phyloP scores from a whole-genome alignment of 2,888 invertebrate genomes.

The Archaeoteleia sp. region DNA sequence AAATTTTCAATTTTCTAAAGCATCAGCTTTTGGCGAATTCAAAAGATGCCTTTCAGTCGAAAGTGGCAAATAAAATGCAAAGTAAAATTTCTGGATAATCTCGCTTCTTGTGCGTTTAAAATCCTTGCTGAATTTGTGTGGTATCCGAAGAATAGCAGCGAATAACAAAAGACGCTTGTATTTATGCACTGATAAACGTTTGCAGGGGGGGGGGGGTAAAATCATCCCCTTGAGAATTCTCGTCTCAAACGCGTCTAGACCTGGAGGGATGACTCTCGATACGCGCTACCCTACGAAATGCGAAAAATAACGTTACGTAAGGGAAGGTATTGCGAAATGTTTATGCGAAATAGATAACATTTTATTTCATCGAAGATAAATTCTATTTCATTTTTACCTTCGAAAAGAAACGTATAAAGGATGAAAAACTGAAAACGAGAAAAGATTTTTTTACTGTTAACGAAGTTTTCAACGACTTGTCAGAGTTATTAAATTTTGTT shows the following conservation, averaged over 20 bases:
- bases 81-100: conserved; percentile 10
- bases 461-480: too few species aligned
- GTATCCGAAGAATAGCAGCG: conserved; percentile 14
- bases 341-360: conserved; percentile 1
- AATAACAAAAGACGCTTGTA: conserved; percentile 39
- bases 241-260: conserved; percentile 29
- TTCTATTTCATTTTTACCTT: too few species aligned
- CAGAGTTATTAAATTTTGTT: too few species aligned
- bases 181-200: conserved; percentile 39
- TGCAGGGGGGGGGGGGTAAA: conserved; percentile 4
- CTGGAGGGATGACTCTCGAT: conserved; percentile 10
- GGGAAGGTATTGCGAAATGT: background rate
- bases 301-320: conserved; percentile 3
- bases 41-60: too few species aligned
- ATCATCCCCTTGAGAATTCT: conserved; percentile 18
- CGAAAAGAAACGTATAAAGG: too few species aligned
- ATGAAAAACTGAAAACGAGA: too few species aligned
- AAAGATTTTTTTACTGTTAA: too few species aligned
- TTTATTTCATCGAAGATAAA: too few species aligned
- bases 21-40: too few species aligned
- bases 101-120: conserved; percentile 19
- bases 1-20: too few species aligned
- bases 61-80: too few species aligned
- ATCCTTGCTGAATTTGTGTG: conserved; percentile 8
- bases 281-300: background rate